Conservation (phyloP, 2,797 vertebrate genomes). For the Gymnoscopelus braueri region DNA sequence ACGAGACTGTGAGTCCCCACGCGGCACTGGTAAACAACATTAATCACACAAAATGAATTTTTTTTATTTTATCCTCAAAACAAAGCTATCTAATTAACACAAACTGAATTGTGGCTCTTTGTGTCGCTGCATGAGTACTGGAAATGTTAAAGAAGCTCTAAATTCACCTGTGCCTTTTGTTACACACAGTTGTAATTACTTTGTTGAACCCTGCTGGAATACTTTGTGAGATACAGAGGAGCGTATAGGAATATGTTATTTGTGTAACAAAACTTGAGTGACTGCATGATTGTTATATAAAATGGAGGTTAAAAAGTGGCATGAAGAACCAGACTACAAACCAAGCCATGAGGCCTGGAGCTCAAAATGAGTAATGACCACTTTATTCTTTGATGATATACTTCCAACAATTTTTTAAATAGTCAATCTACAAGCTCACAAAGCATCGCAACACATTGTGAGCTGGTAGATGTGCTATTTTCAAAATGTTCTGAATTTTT, state of each 20-base stretch:
- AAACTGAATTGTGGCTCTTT: slow-evolving; percentile 15
- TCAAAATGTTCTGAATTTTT: too few species aligned
- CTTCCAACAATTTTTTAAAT: too few species aligned
- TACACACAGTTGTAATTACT: background rate
- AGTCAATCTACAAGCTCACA: too few species aligned
- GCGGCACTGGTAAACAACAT: slow-evolving; percentile 56
- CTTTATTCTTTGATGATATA: too few species aligned
- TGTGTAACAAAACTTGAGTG: background rate
- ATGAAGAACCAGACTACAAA: background rate
- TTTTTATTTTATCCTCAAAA: slow-evolving; percentile 70
- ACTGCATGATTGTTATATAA: slow-evolving; percentile 1
- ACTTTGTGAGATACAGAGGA: background rate
- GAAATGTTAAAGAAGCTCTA: background rate
- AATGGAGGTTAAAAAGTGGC: background rate
- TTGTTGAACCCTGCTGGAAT: slow-evolving; percentile 2
- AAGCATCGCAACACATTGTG: too few species aligned
- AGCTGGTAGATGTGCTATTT: too few species aligned
- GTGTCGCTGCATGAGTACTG: slow-evolving; percentile 9
- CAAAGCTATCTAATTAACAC: slow-evolving; percentile 63
- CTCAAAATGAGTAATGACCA: background rate
- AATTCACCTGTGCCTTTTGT: background rate
- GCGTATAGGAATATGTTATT: slow-evolving; percentile 8
- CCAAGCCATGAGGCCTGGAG: too few species aligned
- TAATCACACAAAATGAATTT: slow-evolving; percentile 69
- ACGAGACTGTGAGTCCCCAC: slow-evolving; percentile 68